phyloP scores from a whole-genome alignment of 2,113 vertebrate genomes.

The Cynoglossus semilaevis region DNA sequence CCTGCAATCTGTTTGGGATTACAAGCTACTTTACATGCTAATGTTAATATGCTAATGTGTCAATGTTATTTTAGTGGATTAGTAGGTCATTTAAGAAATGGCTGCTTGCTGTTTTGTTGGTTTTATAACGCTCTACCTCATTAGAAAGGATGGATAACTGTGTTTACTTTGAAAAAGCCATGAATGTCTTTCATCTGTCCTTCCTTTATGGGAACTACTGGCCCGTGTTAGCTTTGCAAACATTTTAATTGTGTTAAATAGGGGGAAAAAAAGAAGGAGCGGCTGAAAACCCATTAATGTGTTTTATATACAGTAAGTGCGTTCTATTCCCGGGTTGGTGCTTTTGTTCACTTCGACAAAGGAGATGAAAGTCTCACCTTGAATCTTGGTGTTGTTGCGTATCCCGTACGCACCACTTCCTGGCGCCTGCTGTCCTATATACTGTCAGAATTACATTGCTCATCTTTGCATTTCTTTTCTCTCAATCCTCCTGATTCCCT shows the following conservation, averaged over 20 bases:
- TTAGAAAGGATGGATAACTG: slow-evolving; percentile 54
- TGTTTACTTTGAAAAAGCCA: slow-evolving; percentile 71
- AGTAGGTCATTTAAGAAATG: slow-evolving; percentile 57
- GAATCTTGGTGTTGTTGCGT: slow-evolving; percentile 75
- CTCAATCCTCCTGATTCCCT: not conserved
- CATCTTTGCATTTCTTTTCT: slow-evolving; percentile 47
- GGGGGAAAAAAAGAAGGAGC: slow-evolving; percentile 56
- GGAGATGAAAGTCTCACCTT: slow-evolving; percentile 75
- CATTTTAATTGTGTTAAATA: slow-evolving; percentile 81
- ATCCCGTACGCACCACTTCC: slow-evolving; percentile 59
- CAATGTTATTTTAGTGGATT: slow-evolving; percentile 63
- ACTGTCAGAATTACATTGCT: slow-evolving; percentile 50
- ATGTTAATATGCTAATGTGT: slow-evolving; percentile 60
- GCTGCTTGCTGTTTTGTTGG: slow-evolving; percentile 54
- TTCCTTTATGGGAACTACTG: slow-evolving; percentile 66
- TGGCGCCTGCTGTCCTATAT: slow-evolving; percentile 34
- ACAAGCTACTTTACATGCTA: slow-evolving; percentile 52
- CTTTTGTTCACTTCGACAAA: slow-evolving; percentile 77
- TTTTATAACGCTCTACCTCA: slow-evolving; percentile 41
- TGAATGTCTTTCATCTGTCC: slow-evolving; percentile 73
- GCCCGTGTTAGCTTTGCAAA: slow-evolving; percentile 78
- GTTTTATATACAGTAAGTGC: slow-evolving; percentile 58
- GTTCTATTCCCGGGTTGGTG: slow-evolving; percentile 73
- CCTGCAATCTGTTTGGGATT: slow-evolving; percentile 54
- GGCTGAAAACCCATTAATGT: slow-evolving; percentile 78